Percentiles rank a stretch among this genome's conserved stretches.
Evolutionary conservation across 2,888 invertebrate genomes (phyloP).

Genomic region (Mythimna loreyi): DNA sequence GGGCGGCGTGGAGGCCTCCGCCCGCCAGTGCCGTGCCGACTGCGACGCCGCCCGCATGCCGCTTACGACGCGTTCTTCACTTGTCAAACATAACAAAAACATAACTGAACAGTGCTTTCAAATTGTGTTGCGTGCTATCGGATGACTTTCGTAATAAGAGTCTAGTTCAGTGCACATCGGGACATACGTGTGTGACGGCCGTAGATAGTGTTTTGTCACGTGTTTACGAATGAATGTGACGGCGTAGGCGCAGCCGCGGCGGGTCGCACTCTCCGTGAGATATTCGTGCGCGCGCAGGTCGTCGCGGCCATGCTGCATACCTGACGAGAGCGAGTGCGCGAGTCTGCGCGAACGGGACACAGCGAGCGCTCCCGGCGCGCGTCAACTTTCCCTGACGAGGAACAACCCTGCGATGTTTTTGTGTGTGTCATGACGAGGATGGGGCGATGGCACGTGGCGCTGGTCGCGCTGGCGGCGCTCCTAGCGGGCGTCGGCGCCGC

Average conservation of each 20-base stretch:
- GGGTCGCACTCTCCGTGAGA: slow-evolving; percentile 89
- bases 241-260: slow-evolving; percentile 88
- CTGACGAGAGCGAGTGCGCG: slow-evolving; percentile 88
- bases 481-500: slow-evolving; percentile 80
- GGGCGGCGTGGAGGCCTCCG: slow-evolving; percentile 84
- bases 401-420: slow-evolving; percentile 85
- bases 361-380: slow-evolving; percentile 81
- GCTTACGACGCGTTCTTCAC: slow-evolving; percentile 69
- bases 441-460: slow-evolving; percentile 88
- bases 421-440: slow-evolving; percentile 86
- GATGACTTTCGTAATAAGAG: slow-evolving; percentile 60
- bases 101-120: slow-evolving; percentile 81
- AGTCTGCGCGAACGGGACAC: slow-evolving; percentile 88
- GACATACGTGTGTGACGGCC: slow-evolving; percentile 64
- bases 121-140: slow-evolving; percentile 71
- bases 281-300: slow-evolving; percentile 89
- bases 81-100: slow-evolving; percentile 80
- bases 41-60: slow-evolving; percentile 83
- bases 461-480: slow-evolving; percentile 85
- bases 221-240: slow-evolving; percentile 89
- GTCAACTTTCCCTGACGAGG: slow-evolving; percentile 83
- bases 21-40: slow-evolving; percentile 87
- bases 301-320: slow-evolving; percentile 91
- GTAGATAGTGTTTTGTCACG: slow-evolving; percentile 86
- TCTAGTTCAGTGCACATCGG: slow-evolving; percentile 57